Evolutionary conservation across 2,888 invertebrate species (phyloP), one percentile per base, ranked within the genome.

Genomic region (Pyralis farinalis): DNA sequence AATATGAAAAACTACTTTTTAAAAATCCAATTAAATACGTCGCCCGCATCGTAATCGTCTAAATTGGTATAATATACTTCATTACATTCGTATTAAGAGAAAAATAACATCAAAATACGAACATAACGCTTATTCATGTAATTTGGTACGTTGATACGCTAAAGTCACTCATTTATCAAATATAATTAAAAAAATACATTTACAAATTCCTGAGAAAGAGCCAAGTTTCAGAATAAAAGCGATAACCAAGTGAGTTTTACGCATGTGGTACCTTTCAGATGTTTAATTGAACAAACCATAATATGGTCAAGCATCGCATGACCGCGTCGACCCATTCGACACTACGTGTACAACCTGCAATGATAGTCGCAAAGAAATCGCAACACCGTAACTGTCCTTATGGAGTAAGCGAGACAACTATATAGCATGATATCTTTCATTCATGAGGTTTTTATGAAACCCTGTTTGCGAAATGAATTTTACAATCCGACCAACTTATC

Each of bases 231-330:
- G n/a, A 4, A 21, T 30, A 10, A 11, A 34, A 28, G 12, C 12
- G 37, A 49, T 37, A 42, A 55, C 47, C 37, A 51, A 56, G 51
- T 54, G 61, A 63, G 49, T 66, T 58, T 45, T 47, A 49, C 54
- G 49, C 56, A 44, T 44, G 53, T 44, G 51, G 60, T 52, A 60
- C 55, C 57, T 51, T 25, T 37, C 51, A 61, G 51, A 72, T 67
- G 53, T 63, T 61, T 72, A 77, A 76, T 67, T 63, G 65, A 76
- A 84, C 84, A 83, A 83, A 84, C 83, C 83, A 70, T 73, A 16
- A 16, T 16, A 67, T 71, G 80, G 76, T 80, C 82, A 83, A 76
- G 76, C 75, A 69, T 75, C 73, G 75, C 69, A 73, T 73, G 77
- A 79, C 79, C 80, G 68, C 74, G 55, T 60, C 72, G 67, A 71